Evolutionary conservation across 1,140 invertebrate genomes (phyloP).

Genomic region (Myzus persicae): DNA sequence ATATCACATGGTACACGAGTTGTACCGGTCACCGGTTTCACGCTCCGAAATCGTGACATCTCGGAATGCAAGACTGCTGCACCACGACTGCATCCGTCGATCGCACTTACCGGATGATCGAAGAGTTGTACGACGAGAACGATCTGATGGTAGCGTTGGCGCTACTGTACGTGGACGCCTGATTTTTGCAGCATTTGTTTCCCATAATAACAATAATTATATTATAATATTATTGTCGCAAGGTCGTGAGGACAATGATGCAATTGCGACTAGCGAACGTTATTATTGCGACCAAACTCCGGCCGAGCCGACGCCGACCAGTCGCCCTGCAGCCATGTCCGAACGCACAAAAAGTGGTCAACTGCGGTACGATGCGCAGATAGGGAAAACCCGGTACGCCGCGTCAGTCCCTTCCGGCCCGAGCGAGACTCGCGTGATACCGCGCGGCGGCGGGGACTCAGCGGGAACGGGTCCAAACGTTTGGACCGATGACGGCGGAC

Average conservation of each 20-base stretch:
- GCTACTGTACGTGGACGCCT: conserved; percentile 62
- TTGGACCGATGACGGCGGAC: conserved; percentile 44
- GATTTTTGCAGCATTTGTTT: conserved; percentile 68
- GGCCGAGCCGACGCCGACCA: neutral
- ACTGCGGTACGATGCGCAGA: too few species aligned
- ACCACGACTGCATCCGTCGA: too few species aligned
- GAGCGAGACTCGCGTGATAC: neutral
- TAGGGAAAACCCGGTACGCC: too few species aligned
- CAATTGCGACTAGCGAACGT: conserved; percentile 63
- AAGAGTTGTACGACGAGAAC: conserved; percentile 48
- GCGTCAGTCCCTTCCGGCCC: neutral
- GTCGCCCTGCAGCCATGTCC: neutral
- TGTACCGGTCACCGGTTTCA: too few species aligned
- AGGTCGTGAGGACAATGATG: neutral
- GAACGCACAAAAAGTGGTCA: neutral
- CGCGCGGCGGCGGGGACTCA: conserved; percentile 42
- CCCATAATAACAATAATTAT: conserved; percentile 64
- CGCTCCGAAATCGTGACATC: neutral
- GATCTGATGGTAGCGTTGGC: conserved; percentile 11
- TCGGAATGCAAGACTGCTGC: too few species aligned
- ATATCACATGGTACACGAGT: neutral
- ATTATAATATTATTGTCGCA: neutral
- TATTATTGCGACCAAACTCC: neutral
- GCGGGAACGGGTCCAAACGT: conserved; percentile 27
- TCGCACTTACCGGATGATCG: conserved; percentile 25